phyloP scores from a whole-genome alignment of 2,797 vertebrate genomes.

The Gymnopithys bicolor region DNA sequence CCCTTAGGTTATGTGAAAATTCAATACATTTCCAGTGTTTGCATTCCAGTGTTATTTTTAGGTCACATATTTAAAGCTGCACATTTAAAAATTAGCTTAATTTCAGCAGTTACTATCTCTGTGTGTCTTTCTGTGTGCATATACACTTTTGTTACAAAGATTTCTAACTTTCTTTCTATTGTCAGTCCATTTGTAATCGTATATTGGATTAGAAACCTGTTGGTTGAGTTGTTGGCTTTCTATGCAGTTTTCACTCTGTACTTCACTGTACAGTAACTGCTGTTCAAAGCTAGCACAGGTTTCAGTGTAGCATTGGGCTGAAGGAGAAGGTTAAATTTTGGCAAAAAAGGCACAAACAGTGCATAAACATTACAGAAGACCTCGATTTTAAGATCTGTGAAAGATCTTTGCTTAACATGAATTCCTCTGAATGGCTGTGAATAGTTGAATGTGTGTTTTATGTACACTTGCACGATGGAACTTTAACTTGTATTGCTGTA shows the following conservation, averaged over 20 bases:
- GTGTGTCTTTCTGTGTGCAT: neutral
- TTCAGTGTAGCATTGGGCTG: neutral
- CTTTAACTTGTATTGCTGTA: neutral
- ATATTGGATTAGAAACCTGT: neutral
- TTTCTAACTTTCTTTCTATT: neutral
- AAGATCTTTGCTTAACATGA: neutral
- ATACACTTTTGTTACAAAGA: neutral
- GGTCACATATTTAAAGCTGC: neutral
- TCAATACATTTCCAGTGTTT: neutral
- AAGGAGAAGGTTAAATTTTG: neutral
- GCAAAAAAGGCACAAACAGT: neutral
- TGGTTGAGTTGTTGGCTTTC: neutral
- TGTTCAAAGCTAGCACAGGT: neutral
- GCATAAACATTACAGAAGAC: neutral
- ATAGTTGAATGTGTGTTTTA: neutral
- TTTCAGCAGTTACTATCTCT: neutral
- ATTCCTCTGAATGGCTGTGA: neutral
- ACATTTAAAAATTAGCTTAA: neutral
- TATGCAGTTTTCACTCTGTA: neutral
- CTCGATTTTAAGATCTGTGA: neutral
- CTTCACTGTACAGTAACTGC: neutral
- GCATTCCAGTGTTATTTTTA: neutral
- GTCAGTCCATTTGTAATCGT: neutral
- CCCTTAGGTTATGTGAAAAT: neutral
- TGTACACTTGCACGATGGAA: neutral